Evolutionary conservation across 2,888 invertebrate species (phyloP), one percentile per base, ranked within the genome.

Genomic region (Brachyptera risi): DNA sequence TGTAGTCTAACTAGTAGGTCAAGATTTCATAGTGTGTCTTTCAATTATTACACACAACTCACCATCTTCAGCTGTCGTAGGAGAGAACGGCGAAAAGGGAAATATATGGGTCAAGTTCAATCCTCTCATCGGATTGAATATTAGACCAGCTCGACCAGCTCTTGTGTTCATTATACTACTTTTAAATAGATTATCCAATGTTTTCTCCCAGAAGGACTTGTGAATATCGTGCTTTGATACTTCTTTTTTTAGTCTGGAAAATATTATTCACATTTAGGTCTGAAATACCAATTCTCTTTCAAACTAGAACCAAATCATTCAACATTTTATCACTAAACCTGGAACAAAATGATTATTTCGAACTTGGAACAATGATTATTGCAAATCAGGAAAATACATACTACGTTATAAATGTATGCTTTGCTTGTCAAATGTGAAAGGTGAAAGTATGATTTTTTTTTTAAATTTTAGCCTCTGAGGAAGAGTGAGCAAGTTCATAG

Each of bases 91-190:
- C 2, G 76, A 75, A n/a, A 75, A 64, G 3, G 75, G 74, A 65
- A 70, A 75, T 4, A 71, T 70, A 56, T 73, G 69, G 24, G 72
- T 69, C 3, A 77, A 68, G 2, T 72, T 71, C 15, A 77, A 68
- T 1, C 78, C 77, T 61, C 76, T 68, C 68, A 78, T 72, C 50
- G 76, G 76, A 67, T 76, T 78, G 65, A 75, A 74, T 49, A 77
- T 73, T 15, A 75, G 71, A 0, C 75, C 77, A 3, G 78, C 78
- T 17, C 78, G 67, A 9, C 76, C 76, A 1, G 73, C 73, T 5
- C 76, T 68, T 0, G 74, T 74, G 64, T 73, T 74, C 24, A 76
- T 67, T 15, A 74, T 61, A 47, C 71, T 70, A 58, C 70, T 71
- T 23, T 68, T 69, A 64, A 70, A 68, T 44, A 72, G 59, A n/a